Evolutionary conservation across 2,797 vertebrate species (phyloP), one percentile per base, ranked within the genome.

Genomic region (Merluccius polli): DNA sequence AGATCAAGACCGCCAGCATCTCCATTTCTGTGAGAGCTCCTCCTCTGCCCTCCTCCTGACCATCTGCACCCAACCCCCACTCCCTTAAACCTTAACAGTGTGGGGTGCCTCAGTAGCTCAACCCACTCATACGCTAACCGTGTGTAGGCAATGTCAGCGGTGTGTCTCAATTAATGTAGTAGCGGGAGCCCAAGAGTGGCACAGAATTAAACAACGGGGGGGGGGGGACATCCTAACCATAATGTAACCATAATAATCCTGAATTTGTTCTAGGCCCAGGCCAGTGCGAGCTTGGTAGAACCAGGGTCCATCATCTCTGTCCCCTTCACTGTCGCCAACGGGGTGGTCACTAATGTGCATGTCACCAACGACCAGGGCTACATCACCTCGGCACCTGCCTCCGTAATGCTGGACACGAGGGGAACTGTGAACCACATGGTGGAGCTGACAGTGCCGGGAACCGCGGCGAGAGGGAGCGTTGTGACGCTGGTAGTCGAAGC

Each of bases 401-500:
- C 31, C 0, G 0, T 91, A 48, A 82, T 78, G 0, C 10, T 88
- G 2, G 10, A 70, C 10, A 44, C 1, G 83, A n/a, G 81, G 0
- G 89, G 87, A 4, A 77, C 21, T 70, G 86, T 83, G 1, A 84
- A 70, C 0, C 83, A 82, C 71, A 85, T 75, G 0, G 78, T 93
- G 6, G 87, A 36, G 24, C 18, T 94, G 10, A 74, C 44, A 0
- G 84, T 68, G 4, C 90, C 92, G 1, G 13, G 15, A 31, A 71
- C 8, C 1, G 86, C 90, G 5, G 13, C 72, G 1, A 88, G 90
- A 6, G 93, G 93, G 77, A 89, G 88, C 8, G 90, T 86, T 0
- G 81, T 93, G 73, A 92, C 90, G 2, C 77, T 94, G 0, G 93
- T 87, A 13, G 89, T 94, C 15, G 87, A 85, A 33, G 93, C 78